Evolutionary conservation across 1,140 invertebrate genomes (phyloP), one percentile per base, ranked within the genome.

Genomic region (Triops cancriformis): DNA sequence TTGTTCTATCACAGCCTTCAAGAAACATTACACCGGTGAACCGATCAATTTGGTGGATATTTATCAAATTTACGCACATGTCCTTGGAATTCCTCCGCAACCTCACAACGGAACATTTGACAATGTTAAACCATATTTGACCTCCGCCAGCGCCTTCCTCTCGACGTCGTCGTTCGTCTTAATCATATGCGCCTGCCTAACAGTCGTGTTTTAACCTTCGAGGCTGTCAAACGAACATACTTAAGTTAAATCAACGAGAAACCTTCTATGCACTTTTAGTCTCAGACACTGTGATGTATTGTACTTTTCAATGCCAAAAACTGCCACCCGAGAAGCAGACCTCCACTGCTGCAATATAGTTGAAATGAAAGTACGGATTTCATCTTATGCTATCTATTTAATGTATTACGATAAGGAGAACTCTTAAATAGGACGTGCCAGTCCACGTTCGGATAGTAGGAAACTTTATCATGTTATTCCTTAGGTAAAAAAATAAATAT

Each of bases 61-160:
- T 14, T 83, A 83, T 77, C 82, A 83, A 77, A 80, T 83, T 7
- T 81, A 82, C 64, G 79, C 81, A 14, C 79, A 81, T 43, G 45
- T 83, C 14, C 77, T 83, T 26, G 77, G 76, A 23, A 80, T 83
- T 28, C 76, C 77, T 28, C 72, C 82, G 11, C 79, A 81, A 76
- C 82, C 83, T 18, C 80, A 83, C 72, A 83, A 83, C 76, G 83
- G 83, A 37, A 80, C 82, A 6, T 83, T 82, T 82, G 45, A 78
- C 23, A 23, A 76, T 31, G 78, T 79, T 26, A 45, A 45, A 26
- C 28, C 74, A 1, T 79, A 79, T 72, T 26, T 79, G n/a, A 77
- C 75, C n/a, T 76, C 75, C 6, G 26, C 28, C 28, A 76, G 14
- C 18, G 75, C 43, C 26, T 7, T 14, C 28, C 26, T 76, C 14